phyloP scores from a whole-genome alignment of 2,113 vertebrate genomes.

The Pardalotus punctatus region DNA sequence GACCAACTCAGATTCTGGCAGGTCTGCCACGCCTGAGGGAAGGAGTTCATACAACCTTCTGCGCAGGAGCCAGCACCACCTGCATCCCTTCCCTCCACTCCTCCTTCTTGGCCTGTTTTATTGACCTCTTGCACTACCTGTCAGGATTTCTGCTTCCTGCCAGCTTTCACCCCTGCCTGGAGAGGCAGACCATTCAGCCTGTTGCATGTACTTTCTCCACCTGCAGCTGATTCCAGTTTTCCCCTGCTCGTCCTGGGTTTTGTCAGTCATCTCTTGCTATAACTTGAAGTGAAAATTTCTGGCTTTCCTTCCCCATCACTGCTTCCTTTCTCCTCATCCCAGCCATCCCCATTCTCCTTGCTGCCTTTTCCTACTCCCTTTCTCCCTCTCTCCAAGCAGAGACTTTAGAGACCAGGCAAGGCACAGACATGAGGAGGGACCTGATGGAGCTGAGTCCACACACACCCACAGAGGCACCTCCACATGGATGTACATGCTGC shows the following conservation, averaged over 20 bases:
- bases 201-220: not conserved
- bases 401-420: not conserved
- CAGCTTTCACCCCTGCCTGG: not conserved
- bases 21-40: not conserved
- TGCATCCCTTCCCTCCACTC: not conserved
- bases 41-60: not conserved
- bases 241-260: not conserved
- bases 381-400: not conserved
- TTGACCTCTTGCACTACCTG: not conserved
- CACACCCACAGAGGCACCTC: not conserved
- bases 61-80: not conserved
- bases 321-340: not conserved
- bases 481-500: not conserved
- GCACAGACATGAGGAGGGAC: not conserved
- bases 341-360: not conserved
- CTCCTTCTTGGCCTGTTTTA: not conserved
- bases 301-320: accelerated
- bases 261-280: not conserved
- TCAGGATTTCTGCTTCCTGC: not conserved
- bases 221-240: not conserved
- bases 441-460: not conserved
- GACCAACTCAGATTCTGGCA: not conserved
- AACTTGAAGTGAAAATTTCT: not conserved
- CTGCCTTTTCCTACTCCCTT: not conserved
- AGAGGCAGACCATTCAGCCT: not conserved